A percentile compares a stretch with the other conserved stretches of the same genome.
Conservation (phyloP, 1,140 invertebrate species). For the Cheumatopsyche charites region DNA sequence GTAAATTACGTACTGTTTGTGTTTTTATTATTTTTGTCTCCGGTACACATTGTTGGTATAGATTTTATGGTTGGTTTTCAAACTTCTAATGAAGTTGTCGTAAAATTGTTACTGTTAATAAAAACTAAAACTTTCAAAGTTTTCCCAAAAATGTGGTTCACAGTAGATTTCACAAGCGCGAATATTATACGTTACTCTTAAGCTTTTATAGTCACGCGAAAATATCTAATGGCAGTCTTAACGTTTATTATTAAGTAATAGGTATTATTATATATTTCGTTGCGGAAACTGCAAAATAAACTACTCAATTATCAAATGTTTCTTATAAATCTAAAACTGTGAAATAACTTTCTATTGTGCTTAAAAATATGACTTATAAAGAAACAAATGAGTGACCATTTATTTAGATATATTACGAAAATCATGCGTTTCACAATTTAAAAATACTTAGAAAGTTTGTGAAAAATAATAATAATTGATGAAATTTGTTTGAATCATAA, state of each 20-base stretch:
- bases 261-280: neutral
- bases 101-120: neutral
- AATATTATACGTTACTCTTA: too few relatives aligned
- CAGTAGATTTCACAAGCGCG: too few relatives aligned
- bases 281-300: constrained; percentile 21
- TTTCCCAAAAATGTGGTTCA: neutral
- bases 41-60: neutral
- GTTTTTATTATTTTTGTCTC: neutral
- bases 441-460: too few relatives aligned
- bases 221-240: neutral
- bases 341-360: neutral
- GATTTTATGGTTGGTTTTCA: too few relatives aligned
- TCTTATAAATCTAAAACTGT: neutral
- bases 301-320: neutral
- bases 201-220: neutral
- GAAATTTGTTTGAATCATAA: too few relatives aligned
- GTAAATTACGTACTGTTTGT: neutral
- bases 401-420: too few relatives aligned
- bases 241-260: neutral
- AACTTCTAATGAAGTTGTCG: too few relatives aligned
- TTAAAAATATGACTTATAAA: neutral
- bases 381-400: neutral
- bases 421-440: too few relatives aligned
- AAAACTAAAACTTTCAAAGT: neutral
- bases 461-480: too few relatives aligned